phyloP scores from a whole-genome alignment of 23 tunicate genomes.

The Oikopleura albicans region DNA sequence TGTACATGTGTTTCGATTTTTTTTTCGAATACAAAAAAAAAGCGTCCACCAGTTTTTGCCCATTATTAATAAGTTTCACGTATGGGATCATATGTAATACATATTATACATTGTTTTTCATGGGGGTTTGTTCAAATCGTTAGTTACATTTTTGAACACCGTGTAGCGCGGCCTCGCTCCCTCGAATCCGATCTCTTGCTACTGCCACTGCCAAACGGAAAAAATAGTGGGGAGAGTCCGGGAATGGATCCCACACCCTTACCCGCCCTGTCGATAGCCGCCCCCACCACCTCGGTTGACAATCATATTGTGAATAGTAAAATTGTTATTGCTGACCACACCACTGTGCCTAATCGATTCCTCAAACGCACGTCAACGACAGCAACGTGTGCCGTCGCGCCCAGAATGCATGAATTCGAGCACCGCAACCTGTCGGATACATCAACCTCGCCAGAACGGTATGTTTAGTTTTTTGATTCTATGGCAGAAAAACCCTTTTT shows the following conservation, averaged over 20 bases:
- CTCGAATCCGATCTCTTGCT: neutral
- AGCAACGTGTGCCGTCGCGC: slow-evolving; percentile 1
- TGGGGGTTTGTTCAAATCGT: too few species aligned
- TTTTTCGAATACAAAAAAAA: too few species aligned
- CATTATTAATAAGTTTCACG: too few species aligned
- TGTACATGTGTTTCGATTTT: too few species aligned
- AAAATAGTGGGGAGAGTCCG: neutral
- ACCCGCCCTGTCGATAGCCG: neutral
- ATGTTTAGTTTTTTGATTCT: neutral
- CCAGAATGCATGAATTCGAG: neutral
- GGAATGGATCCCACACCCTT: neutral
- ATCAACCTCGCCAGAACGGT: slow-evolving; percentile 13
- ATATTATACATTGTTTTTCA: too few species aligned
- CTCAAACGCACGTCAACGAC: neutral
- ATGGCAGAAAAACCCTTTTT: neutral
- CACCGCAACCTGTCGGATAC: neutral
- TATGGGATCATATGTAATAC: too few species aligned
- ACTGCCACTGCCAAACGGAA: neutral
- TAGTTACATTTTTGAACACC: too few species aligned
- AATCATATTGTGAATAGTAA: neutral
- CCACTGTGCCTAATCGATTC: neutral
- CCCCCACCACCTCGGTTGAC: neutral
- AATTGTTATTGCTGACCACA: neutral
- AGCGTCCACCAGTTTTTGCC: too few species aligned
- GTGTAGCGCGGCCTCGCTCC: neutral